phyloP scores from a whole-genome alignment of 2,797 vertebrate species.

The Hirundo rustica region DNA sequence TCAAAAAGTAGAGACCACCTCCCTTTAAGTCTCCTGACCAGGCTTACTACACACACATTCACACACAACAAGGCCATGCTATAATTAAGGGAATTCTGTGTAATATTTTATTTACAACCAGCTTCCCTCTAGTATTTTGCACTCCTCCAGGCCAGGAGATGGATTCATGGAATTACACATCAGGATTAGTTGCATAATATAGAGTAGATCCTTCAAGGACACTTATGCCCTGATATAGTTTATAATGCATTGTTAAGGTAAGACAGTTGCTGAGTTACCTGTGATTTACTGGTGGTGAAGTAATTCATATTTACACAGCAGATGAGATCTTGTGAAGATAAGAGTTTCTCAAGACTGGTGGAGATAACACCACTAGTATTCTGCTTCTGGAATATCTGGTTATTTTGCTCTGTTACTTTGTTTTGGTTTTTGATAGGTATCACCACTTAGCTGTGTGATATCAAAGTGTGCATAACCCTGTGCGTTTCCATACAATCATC shows the following conservation, averaged over 20 bases:
- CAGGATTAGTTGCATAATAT: neutral
- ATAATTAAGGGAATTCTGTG: neutral
- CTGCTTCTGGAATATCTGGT: neutral
- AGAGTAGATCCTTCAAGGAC: neutral
- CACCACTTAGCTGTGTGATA: neutral
- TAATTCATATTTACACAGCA: slow-evolving; percentile 6
- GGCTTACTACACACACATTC: neutral
- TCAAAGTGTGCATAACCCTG: neutral
- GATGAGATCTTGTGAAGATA: neutral
- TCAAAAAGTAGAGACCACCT: neutral
- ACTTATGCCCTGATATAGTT: neutral
- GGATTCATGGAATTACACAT: neutral
- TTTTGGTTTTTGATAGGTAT: neutral
- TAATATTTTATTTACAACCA: neutral
- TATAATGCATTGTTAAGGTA: neutral
- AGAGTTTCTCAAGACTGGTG: neutral
- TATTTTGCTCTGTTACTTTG: neutral
- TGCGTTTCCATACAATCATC: neutral
- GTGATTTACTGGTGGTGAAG: neutral
- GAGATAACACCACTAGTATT: neutral
- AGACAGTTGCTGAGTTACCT: neutral
- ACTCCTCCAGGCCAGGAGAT: neutral
- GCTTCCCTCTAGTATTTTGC: neutral
- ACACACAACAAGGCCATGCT: accelerated
- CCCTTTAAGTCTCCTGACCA: neutral